These are phyloP conservation scores for Pachycephus smyrnensis DNA, from an alignment of 2,888 invertebrate species.

Conservation along the genomic window DNA sequence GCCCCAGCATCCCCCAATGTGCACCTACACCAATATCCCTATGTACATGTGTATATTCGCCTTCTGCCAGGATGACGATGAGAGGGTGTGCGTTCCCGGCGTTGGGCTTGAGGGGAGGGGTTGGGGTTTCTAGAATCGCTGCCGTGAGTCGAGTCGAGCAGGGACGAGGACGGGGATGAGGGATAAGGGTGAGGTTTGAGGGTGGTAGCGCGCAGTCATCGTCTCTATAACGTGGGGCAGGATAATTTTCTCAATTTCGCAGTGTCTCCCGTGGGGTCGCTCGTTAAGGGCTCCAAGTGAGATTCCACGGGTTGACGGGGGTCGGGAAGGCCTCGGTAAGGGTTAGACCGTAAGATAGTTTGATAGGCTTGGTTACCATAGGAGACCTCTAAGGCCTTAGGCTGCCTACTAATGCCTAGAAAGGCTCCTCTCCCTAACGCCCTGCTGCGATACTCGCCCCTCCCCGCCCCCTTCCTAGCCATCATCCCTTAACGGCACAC, in stretches of 20 bases:
- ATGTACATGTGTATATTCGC: not conserved
- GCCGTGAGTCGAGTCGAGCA: not conserved
- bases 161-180: not conserved
- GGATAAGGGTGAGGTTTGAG: slow-evolving; percentile 1
- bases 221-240: slow-evolving; percentile 58
- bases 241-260: slow-evolving; percentile 67
- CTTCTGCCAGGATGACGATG: not conserved
- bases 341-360: slow-evolving; percentile 64
- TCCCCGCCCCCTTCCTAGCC: not conserved
- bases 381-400: slow-evolving; percentile 62
- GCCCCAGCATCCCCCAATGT: slow-evolving; percentile 17
- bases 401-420: slow-evolving; percentile 56
- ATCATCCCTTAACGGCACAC: not conserved
- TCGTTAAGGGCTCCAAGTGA: slow-evolving; percentile 66
- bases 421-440: slow-evolving; percentile 43
- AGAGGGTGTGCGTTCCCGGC: not conserved
- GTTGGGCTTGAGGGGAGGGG: not conserved
- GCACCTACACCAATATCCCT: not conserved
- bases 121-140: not conserved
- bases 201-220: slow-evolving; percentile 46
- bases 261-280: slow-evolving; percentile 64
- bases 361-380: slow-evolving; percentile 66
- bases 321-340: slow-evolving; percentile 36
- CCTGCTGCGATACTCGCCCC: slow-evolving; percentile 13
- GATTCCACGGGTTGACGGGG: slow-evolving; percentile 59